Percentiles rank a stretch among this genome's conserved stretches.
phyloP scores from a whole-genome alignment of 2,113 vertebrate genomes.

The Clinocottus analis region DNA sequence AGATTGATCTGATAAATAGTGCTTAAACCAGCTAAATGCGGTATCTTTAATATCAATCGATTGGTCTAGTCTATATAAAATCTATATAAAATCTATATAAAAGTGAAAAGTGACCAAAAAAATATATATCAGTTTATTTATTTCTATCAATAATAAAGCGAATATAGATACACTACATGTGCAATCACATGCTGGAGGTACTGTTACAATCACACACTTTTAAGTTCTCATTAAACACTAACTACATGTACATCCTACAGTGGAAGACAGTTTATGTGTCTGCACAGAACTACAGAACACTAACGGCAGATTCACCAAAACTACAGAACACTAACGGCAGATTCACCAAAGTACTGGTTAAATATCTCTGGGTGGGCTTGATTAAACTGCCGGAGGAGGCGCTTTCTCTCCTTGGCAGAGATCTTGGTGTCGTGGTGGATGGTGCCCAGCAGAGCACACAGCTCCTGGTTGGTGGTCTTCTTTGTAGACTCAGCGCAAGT shows the following conservation, averaged over 20 bases:
- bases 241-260: neutral
- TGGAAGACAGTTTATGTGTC: neutral
- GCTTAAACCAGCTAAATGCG: no score
- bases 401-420: conserved; percentile 90
- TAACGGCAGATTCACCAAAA: conserved; percentile 83
- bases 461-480: conserved; percentile 86
- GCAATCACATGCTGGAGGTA: neutral
- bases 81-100: no score
- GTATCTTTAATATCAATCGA: no score
- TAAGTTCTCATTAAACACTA: neutral
- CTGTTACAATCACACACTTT: conserved; percentile 5
- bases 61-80: no score
- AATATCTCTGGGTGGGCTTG: conserved; percentile 92
- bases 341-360: conserved; percentile 90
- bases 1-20: no score
- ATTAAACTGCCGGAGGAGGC: conserved; percentile 88
- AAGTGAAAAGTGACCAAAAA: neutral
- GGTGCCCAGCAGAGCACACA: conserved; percentile 86
- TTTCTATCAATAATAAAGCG: conserved; percentile 15
- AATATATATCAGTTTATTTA: conserved; percentile 20
- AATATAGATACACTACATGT: neutral
- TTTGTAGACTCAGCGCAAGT: conserved; percentile 74
- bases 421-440: conserved; percentile 89
- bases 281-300: conserved; percentile 60
- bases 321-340: conserved; percentile 59